Evolutionary conservation across 1,140 invertebrate species (phyloP).

Genomic region (Drosophila pachea): DNA sequence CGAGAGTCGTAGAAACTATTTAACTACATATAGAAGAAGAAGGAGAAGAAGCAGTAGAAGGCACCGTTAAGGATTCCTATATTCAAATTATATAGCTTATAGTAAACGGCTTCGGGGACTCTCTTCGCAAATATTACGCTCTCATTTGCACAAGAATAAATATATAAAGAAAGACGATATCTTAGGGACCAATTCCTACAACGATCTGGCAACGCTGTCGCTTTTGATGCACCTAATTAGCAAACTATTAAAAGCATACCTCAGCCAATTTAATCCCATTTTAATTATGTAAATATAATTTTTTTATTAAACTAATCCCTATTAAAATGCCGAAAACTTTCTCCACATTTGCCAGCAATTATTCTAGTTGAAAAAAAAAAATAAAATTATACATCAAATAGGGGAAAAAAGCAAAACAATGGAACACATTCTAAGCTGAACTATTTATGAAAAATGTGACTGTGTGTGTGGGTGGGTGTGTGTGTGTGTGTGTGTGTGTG

Average conservation of each 20-base stretch:
- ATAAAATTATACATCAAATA: not conserved
- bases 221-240: too few relatives aligned
- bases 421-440: conserved; percentile 5
- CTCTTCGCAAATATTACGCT: not conserved
- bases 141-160: too few relatives aligned
- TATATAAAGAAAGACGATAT: too few relatives aligned
- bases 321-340: not conserved
- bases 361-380: conserved; percentile 7
- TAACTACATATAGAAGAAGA: not conserved
- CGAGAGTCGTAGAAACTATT: not conserved
- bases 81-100: not conserved
- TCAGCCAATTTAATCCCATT: not conserved
- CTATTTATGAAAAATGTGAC: conserved; percentile 20
- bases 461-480: not conserved
- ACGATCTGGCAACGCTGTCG: too few relatives aligned
- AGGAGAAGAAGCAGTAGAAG: not conserved
- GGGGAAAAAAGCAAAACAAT: not conserved
- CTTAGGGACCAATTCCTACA: too few relatives aligned
- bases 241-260: too few relatives aligned
- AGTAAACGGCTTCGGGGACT: not conserved
- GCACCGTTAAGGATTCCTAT: not conserved
- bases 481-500: conserved; percentile 5
- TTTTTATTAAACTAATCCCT: not conserved
- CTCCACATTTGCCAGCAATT: not conserved
- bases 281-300: conserved; percentile 1